Evolutionary conservation across 2,797 vertebrate genomes (phyloP), one percentile per base, ranked within the genome.

Genomic region (Mormyrops attenuatus): DNA sequence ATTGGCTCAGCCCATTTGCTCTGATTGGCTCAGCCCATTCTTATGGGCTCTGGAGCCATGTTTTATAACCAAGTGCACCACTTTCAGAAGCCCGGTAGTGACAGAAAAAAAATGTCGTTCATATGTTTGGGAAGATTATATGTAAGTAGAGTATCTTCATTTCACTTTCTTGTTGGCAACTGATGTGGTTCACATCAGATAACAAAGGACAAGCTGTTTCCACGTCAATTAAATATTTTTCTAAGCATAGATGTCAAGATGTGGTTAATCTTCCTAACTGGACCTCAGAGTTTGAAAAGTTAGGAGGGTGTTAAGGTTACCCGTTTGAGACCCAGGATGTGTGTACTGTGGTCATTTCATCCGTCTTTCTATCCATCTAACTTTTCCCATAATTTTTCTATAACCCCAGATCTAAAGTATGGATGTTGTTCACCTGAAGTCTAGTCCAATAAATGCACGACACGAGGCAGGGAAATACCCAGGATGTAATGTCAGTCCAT

Each of bases 1-100:
- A 60, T 89, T 90, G 92, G 90, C 90, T 91, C 50, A 8, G 84
- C 1, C 52, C 9, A 30, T 26, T 66, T 89, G 84, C 84, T 84
- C 77, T 41, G 34, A 60, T 89, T 90, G 92, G 90, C 90, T 91
- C 52, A 8, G 84, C 1, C 52, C 26, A 30, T 30, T 30, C 26
- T 30, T 30, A 30, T 30, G 26, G 26, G 26, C 26, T 30, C 30
- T 85, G 47, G 4, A 13, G 22, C 22, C 9, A n/a, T 38, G 26
- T 8, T 34, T 55, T 55, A 53, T 34, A 8, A 22, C 22, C 26
- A 2, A 55, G 26, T 11, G 5, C 13, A 53, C 41, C n/a, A 26
- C 20, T 49, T 50, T 22, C 44, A 84, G 38, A 49, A n/a, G 41
- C 34, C 17, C 44, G 9, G 80, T 41, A 84, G 80, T 20, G 69